Evolutionary conservation across 2,797 vertebrate genomes (phyloP), one percentile per base, ranked within the genome.

Genomic region (Miichthys miiuy): DNA sequence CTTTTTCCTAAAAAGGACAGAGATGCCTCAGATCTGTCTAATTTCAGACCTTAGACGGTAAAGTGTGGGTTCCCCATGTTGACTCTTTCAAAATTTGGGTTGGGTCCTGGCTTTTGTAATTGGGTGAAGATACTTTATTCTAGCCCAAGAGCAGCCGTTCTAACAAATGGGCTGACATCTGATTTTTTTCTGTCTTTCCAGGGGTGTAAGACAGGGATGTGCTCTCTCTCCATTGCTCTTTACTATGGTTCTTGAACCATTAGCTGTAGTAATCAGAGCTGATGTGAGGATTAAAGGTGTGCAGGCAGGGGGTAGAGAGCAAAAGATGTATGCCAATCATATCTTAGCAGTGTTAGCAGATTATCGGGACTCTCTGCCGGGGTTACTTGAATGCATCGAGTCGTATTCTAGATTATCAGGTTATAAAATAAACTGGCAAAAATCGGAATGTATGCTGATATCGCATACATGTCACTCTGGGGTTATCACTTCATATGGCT

Each of bases 351-450:
- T 55, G 23, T 0, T 55, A 46, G 13, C 0, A 1, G 38, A 72
- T 3, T 38, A 23, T 0, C 1, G 10, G 14, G 0, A 6, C 8
- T 63, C 61, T 2, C 23, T 63, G 4, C 42, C 21, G 2, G 42
- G 5, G 42, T 46, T 63, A 27, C 16, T 47, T 6, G 17, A 27
- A 20, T 47, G 23, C 18, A 30, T 64, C 6, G 61, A 64, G 2
- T 64, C 44, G 30, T 62, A 64, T 47, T 64, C 44, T 20, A 64
- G 1, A 11, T 64, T 27, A 10, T 47, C 44, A 64, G 23, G 61
- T 12, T 48, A 64, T 30, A 64, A 64, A 27, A 64, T 64, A 64
- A 30, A 64, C 10, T 30, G 42, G 42, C 21, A 72, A 2, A 63
- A 62, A 54, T 63, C 23, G 2, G 34, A 72, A 18, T 25, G 69